Base-by-base conservation (phyloP, 2,113 vertebrate species). In the Alouatta palliata region DNA sequence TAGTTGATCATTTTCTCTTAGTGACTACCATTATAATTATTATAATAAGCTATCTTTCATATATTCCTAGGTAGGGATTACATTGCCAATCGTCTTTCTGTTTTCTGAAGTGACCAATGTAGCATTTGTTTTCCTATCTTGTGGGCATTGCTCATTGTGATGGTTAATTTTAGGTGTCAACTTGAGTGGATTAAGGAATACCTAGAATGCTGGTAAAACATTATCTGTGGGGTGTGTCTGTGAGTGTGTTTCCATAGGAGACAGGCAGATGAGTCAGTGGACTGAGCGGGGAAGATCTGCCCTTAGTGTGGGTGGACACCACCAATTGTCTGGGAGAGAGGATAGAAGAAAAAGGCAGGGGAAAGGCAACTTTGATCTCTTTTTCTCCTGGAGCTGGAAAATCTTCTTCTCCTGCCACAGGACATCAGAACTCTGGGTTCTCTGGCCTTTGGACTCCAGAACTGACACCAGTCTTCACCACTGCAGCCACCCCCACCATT, bases 31-130 rank as follows among this genome's bases (percentile, higher is more conserved):
- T 94, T 88, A 40, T 27, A 58, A 75, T 64, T 37, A 71, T 40
- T 16, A 86, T 21, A 83, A 45, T 68, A 70, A 68, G 16, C 1
- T 68, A 54, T 49, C 1, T 66, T 94, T 88, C 27, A 86, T 56
- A 27, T 82, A 40, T 93, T 97, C 10, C 23, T 91, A 73, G 30
- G 14, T n/a, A 54, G 43, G 58, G 20, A 90, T 90, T 87, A 92
- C 35, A 52, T 49, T 90, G 8, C 45, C 54, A 81, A 58, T 23
- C 75, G 47, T 37, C 6, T 7, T 87, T 52, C 17, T 81, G 16
- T 77, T 43, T 76, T 82, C 13, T 82, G 47, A 91, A 3, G 32
- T 93, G 87, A 93, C 2, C 20, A 43, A 27, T 43, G 6, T 76
- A 23, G 61, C 6, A 30, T 79, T 61, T 73, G 16, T 86, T 91